Conservation (phyloP, 2,113 vertebrate genomes). For the Dromaius novaehollandiae region DNA sequence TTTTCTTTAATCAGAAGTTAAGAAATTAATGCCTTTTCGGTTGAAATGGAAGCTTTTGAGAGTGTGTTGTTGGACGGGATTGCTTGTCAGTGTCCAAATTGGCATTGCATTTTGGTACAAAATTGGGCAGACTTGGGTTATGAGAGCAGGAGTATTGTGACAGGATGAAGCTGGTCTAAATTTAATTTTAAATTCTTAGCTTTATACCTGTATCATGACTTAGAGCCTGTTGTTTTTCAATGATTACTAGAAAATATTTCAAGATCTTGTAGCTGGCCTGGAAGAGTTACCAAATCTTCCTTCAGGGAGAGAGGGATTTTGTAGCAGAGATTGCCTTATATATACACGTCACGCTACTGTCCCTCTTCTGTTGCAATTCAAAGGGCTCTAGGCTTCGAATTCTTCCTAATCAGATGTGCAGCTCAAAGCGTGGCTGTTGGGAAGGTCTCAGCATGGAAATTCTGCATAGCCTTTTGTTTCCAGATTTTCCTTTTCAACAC, state of each 20-base stretch:
- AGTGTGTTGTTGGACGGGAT: background rate
- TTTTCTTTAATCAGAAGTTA: constrained; percentile 35
- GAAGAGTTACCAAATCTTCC: background rate
- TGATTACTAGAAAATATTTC: background rate
- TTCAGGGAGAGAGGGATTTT: background rate
- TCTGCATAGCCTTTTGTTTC: background rate
- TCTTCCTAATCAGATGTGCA: background rate
- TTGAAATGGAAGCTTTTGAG: background rate
- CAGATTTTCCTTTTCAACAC: background rate
- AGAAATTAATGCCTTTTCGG: background rate
- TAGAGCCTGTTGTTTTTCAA: background rate
- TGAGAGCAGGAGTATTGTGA: background rate
- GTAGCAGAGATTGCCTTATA: background rate
- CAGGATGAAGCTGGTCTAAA: background rate
- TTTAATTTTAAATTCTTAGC: background rate
- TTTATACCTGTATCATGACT: background rate
- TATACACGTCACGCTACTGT: fast-evolving
- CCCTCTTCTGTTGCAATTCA: background rate
- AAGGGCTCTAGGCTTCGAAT: background rate
- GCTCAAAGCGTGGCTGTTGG: background rate
- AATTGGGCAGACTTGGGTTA: background rate
- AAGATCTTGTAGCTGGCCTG: background rate
- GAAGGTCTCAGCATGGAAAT: background rate
- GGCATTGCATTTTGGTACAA: background rate
- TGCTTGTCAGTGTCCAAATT: background rate